phyloP scores from a whole-genome alignment of 2,113 vertebrate species.

The Perca flavescens region DNA sequence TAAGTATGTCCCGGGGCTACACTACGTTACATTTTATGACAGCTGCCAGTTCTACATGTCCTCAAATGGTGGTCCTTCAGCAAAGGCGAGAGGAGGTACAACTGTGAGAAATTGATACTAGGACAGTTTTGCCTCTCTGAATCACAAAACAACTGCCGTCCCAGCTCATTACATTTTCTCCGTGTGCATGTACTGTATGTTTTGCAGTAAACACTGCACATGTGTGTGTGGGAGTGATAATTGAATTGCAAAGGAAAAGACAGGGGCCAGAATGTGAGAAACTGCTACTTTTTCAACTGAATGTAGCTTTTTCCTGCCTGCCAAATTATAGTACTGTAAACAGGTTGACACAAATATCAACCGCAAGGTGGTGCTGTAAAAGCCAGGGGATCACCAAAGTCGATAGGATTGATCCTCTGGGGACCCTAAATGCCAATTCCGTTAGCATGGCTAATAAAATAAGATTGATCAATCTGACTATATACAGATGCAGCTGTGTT shows the following conservation, averaged over 20 bases:
- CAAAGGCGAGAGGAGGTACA: slow-evolving; percentile 52
- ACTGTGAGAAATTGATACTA: slow-evolving; percentile 64
- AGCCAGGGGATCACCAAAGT: neutral
- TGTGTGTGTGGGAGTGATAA: slow-evolving; percentile 22
- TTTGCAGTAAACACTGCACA: neutral
- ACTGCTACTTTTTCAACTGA: neutral
- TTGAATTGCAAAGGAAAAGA: neutral
- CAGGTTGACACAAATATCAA: neutral
- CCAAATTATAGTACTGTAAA: neutral
- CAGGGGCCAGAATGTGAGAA: slow-evolving; percentile 1
- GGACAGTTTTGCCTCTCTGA: slow-evolving; percentile 65
- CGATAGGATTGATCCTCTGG: no score
- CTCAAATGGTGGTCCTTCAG: slow-evolving; percentile 65
- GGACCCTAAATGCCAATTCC: neutral
- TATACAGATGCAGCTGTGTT: slow-evolving; percentile 1
- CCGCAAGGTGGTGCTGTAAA: neutral
- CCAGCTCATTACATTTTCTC: slow-evolving; percentile 73
- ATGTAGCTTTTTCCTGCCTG: slow-evolving; percentile 8
- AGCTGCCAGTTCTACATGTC: slow-evolving; percentile 77
- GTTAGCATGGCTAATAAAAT: neutral
- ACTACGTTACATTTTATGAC: slow-evolving; percentile 75
- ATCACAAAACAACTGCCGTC: slow-evolving; percentile 69
- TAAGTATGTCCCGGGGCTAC: slow-evolving; percentile 61
- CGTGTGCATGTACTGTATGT: slow-evolving; percentile 30
- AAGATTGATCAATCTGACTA: neutral